Evolutionary conservation across 2,888 invertebrate species (phyloP), one percentile per base, ranked within the genome.

Genomic region (Lamellibrachia satsuma): DNA sequence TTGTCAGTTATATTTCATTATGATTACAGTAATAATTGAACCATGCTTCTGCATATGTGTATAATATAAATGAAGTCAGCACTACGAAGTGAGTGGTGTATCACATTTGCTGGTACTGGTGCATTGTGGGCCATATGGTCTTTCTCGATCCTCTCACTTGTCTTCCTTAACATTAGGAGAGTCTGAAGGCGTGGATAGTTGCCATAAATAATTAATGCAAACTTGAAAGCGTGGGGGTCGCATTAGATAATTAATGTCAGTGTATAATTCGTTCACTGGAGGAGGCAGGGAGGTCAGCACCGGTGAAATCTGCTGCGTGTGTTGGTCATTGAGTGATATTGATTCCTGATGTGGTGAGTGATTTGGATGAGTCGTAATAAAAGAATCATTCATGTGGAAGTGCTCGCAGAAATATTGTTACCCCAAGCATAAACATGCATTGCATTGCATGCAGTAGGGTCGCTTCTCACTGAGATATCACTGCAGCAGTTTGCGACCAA

Each of bases 161-260:
- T n/a, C 75, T 22, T 75, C 75, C 15, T 22, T 22, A 3, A 15
- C 22, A 22, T 75, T 22, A 22, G 15, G 75, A n/a, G n/a, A 75
- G n/a, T 6, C 22, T 75, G 75, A 75, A 75, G 6, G 75, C 75
- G 15, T 75, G 15, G 22, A 4, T 75, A 22, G 75, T n/a, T 15
- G 75, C 22, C n/a, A n/a, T 75, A 75, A 75, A 75, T 75, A 75
- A 75, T 75, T 75, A 75, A 75, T 75, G 75, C 75, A 75, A 75
- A 75, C 75, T 75, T 75, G 75, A 75, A 75, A 75, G 75, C 75
- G 22, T n/a, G n/a, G n/a, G n/a, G n/a, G n/a, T 15, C 75, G 11
- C 75, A 75, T 75, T 75, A 75, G 75, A 75, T 75, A 75, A 75
- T 75, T 75, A 75, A 75, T 75, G 75, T n/a, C 75, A 4, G 75